Conservation (phyloP, 2,113 vertebrate species). For the Procavia capensis region DNA sequence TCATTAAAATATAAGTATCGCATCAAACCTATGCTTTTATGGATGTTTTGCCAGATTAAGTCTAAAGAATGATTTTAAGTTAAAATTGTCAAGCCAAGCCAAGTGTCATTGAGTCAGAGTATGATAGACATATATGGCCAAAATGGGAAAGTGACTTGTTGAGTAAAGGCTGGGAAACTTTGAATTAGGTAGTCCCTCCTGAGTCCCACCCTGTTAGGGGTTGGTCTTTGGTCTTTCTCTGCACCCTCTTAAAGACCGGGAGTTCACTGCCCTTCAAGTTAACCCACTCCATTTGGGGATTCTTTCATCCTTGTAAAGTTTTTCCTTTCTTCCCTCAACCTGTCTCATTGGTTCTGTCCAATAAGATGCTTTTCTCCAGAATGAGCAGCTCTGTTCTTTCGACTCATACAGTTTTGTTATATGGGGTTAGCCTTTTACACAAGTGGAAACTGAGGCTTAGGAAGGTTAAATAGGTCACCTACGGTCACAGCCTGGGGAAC, state of each 20-base stretch:
- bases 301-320: background rate
- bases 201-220: background rate
- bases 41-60: conserved; percentile 27
- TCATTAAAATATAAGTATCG: background rate
- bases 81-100: too few species aligned
- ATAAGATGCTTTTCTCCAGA: background rate
- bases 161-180: background rate
- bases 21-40: background rate
- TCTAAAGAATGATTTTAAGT: conserved; percentile 13
- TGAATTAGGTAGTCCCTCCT: background rate
- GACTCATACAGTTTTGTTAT: background rate
- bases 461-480: background rate
- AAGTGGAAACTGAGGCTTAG: background rate
- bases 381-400: background rate
- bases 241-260: background rate
- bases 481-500: background rate
- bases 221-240: background rate
- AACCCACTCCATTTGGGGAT: background rate
- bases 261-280: background rate
- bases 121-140: background rate
- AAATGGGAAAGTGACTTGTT: background rate
- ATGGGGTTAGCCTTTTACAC: background rate
- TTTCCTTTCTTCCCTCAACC: background rate
- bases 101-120: too few species aligned
- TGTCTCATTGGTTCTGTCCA: background rate